A percentile compares a stretch with the other conserved stretches of the same genome.
Conservation (phyloP, 1,140 invertebrate species). For the Hirudo medicinalis region DNA sequence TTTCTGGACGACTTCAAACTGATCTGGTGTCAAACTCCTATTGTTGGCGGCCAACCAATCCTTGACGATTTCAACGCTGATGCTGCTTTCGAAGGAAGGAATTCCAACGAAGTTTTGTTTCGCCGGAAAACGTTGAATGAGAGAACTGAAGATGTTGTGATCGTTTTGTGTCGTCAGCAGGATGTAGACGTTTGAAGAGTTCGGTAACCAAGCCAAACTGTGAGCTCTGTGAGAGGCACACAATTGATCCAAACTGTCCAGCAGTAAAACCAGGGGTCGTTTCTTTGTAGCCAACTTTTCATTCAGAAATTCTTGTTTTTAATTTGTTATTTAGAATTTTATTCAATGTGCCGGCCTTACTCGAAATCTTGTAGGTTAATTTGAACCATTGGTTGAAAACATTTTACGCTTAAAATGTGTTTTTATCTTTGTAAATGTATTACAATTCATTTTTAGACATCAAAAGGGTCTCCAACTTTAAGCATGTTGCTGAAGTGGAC, state of each 20-base stretch:
- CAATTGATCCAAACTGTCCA: constrained; percentile 35
- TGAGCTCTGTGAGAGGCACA: constrained; percentile 27
- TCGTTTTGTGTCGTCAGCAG: constrained; percentile 27
- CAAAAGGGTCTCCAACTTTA: constrained; percentile 9
- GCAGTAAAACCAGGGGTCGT: constrained; percentile 28
- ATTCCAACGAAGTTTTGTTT: constrained; percentile 27
- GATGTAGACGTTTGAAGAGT: constrained; percentile 25
- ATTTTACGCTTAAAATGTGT: too few relatives aligned
- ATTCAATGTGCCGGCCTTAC: too few relatives aligned
- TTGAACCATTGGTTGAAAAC: too few relatives aligned
- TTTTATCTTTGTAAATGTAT: too few relatives aligned
- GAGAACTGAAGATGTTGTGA: constrained; percentile 9
- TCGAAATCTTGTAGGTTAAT: too few relatives aligned
- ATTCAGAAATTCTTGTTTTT: too few relatives aligned
- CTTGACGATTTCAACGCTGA: constrained; percentile 28
- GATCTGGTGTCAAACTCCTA: constrained; percentile 24
- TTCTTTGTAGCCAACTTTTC: constrained; percentile 4
- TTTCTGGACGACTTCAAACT: constrained; percentile 29
- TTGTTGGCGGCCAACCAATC: constrained; percentile 8
- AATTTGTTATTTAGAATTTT: too few relatives aligned
- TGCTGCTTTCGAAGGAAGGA: constrained; percentile 24
- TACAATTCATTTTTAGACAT: too few relatives aligned
- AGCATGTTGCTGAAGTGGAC: constrained; percentile 20
- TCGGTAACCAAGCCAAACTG: constrained; percentile 37
- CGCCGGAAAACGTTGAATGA: constrained; percentile 21